phyloP scores from a whole-genome alignment of 2,113 vertebrate species.

The Platichthys flesus region DNA sequence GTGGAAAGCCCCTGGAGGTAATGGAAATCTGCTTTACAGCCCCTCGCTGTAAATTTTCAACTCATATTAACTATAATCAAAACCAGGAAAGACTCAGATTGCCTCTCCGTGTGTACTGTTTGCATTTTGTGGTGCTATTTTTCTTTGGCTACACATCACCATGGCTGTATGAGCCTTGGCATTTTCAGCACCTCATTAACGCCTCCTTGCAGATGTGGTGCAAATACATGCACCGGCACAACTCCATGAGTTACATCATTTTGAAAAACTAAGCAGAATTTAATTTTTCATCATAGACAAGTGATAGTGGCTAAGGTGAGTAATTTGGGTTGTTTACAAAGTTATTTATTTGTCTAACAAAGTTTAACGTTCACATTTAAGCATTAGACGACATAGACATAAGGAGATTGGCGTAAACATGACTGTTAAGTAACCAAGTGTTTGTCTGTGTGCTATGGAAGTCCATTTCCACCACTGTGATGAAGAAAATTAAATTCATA shows the following conservation, averaged over 20 bases:
- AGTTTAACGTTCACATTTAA: background rate
- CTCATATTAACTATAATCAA: slow-evolving; percentile 57
- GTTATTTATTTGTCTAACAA: slow-evolving; percentile 12
- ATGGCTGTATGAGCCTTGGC: slow-evolving; percentile 26
- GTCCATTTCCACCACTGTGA: too few species aligned
- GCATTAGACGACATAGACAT: background rate
- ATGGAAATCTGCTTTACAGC: slow-evolving; percentile 52
- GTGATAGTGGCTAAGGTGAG: background rate
- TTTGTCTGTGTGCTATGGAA: background rate
- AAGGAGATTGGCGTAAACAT: background rate
- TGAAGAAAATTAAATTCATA: too few species aligned
- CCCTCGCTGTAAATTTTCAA: slow-evolving; percentile 53
- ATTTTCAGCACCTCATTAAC: slow-evolving; percentile 58
- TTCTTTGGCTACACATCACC: slow-evolving; percentile 36
- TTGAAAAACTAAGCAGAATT: background rate
- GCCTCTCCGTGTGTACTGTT: slow-evolving; percentile 7
- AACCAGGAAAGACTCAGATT: slow-evolving; percentile 37
- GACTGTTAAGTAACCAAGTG: slow-evolving; percentile 4
- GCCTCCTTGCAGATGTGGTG: slow-evolving; percentile 37
- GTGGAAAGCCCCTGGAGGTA: slow-evolving; percentile 54
- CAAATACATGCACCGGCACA: slow-evolving; percentile 15
- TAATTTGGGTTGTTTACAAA: slow-evolving; percentile 2
- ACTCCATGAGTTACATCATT: slow-evolving; percentile 10
- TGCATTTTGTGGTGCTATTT: slow-evolving; percentile 39
- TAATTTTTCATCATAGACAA: background rate